Percentiles rank a stretch among this genome's conserved stretches.
Conservation (phyloP, 2,797 vertebrate species). For the Aselliscus stoliczkanus region DNA sequence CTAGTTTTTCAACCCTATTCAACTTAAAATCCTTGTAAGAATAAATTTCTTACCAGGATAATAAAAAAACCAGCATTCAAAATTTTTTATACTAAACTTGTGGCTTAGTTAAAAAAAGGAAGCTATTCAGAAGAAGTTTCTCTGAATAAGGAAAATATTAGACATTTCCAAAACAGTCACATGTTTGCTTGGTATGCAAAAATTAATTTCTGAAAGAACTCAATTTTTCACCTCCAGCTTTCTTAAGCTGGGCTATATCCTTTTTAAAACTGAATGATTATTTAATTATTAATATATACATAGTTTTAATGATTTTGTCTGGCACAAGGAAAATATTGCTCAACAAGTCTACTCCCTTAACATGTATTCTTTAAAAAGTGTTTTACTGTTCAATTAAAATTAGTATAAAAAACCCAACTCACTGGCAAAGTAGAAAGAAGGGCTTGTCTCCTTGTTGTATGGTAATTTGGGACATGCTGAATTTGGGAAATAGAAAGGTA, state of each 20-base stretch:
- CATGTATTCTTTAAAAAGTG: slow-evolving; percentile 80
- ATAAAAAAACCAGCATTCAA: not conserved
- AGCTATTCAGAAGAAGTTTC: not conserved
- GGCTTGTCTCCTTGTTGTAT: slow-evolving; percentile 90
- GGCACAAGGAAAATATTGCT: slow-evolving; percentile 79
- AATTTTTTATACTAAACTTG: not conserved
- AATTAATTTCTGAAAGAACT: slow-evolving; percentile 64
- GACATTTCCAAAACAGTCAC: not conserved
- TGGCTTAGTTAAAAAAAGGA: not conserved
- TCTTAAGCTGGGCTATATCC: slow-evolving; percentile 43
- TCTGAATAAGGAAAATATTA: slow-evolving; percentile 33
- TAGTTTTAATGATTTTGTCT: slow-evolving; percentile 74
- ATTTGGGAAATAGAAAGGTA: slow-evolving; percentile 89
- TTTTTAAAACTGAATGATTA: not conserved
- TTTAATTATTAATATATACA: not conserved
- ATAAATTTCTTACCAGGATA: not conserved
- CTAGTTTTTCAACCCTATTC: not conserved
- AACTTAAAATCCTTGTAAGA: not conserved
- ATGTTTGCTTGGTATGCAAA: slow-evolving; percentile 54
- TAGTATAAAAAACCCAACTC: slow-evolving; percentile 88
- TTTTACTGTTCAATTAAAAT: slow-evolving; percentile 84
- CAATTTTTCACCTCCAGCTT: slow-evolving; percentile 52
- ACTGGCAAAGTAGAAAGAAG: slow-evolving; percentile 91
- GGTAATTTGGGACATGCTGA: slow-evolving; percentile 90
- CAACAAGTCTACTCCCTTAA: slow-evolving; percentile 80